Percentiles rank a stretch among this genome's conserved stretches.
These are phyloP conservation scores for Galeruca laticollis DNA, from an alignment of 2,888 invertebrate species.

Conservation along the genomic window DNA sequence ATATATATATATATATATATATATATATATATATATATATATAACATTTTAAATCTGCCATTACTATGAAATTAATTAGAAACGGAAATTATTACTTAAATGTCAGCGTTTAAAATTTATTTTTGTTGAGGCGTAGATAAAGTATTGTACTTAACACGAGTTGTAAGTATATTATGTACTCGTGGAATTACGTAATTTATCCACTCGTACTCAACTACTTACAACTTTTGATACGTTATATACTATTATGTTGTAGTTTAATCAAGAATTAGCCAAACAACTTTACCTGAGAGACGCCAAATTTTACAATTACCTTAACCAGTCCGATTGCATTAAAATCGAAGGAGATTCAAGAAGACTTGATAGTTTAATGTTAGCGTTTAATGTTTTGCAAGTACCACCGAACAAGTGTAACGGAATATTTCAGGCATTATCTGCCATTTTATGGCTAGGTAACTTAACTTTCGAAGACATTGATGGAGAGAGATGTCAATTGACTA, in stretches of 20 bases:
- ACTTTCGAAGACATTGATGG: slow-evolving; percentile 90
- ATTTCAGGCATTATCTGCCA: slow-evolving; percentile 88
- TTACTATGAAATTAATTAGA: too few relatives aligned
- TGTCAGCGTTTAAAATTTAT: too few relatives aligned
- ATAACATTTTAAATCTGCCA: too few relatives aligned
- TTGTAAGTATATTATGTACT: too few relatives aligned
- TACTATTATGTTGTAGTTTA: slow-evolving; percentile 68
- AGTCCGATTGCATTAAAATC: slow-evolving; percentile 79
- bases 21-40: too few relatives aligned
- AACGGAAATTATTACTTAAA: too few relatives aligned
- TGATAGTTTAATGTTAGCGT: slow-evolving; percentile 87
- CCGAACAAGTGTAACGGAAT: slow-evolving; percentile 89
- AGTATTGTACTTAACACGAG: too few relatives aligned
- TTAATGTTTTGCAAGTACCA: slow-evolving; percentile 90
- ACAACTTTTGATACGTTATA: too few relatives aligned
- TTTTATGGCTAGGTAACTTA: slow-evolving; percentile 91
- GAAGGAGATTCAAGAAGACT: slow-evolving; percentile 80
- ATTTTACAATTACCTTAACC: slow-evolving; percentile 86
- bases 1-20: too few relatives aligned
- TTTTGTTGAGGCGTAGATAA: too few relatives aligned
- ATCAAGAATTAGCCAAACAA: slow-evolving; percentile 80
- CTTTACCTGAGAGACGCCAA: slow-evolving; percentile 81
- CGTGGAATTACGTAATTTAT: too few relatives aligned
- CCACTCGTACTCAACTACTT: too few relatives aligned
- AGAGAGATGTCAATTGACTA: slow-evolving; percentile 82